A percentile compares a stretch with the other conserved stretches of the same genome.
These are phyloP conservation scores for Drosophila kuntzei DNA, from an alignment of 2,888 invertebrate genomes.

Conservation along the genomic window DNA sequence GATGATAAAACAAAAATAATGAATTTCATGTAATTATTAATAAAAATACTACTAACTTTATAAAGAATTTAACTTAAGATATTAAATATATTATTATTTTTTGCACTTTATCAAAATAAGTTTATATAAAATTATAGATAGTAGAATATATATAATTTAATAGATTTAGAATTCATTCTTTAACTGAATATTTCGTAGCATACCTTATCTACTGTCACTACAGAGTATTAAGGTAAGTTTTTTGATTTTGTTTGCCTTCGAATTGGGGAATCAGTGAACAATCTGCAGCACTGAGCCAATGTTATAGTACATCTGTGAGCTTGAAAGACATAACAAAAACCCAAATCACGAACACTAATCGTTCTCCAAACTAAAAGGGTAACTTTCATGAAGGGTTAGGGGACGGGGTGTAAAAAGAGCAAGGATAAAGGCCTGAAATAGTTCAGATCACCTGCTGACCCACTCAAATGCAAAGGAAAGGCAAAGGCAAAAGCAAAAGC, in stretches of 20 bases:
- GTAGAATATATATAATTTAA: not conserved
- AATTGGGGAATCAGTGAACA: conserved; percentile 52
- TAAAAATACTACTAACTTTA: too few species aligned
- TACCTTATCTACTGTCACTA: not conserved
- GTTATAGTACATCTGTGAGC: conserved; percentile 12
- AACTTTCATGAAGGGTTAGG: conserved; percentile 9
- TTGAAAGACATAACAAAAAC: conserved; percentile 15
- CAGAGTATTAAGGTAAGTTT: conserved; percentile 18
- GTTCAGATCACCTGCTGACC: conserved; percentile 44
- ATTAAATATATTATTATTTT: not conserved
- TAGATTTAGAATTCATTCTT: not conserved
- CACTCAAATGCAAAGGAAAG: conserved; percentile 28
- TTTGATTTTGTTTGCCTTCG: conserved; percentile 55
- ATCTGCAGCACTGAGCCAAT: conserved; percentile 5
- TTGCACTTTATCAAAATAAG: too few species aligned
- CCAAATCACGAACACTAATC: conserved; percentile 61
- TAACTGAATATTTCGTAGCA: not conserved
- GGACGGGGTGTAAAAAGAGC: not conserved
- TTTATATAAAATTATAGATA: too few species aligned
- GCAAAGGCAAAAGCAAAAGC: conserved; percentile 15
- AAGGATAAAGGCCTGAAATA: conserved; percentile 13
- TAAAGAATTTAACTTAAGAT: too few species aligned
- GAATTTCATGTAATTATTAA: too few species aligned
- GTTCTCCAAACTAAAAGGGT: conserved; percentile 26
- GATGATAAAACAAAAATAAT: too few species aligned